Conservation (phyloP, 2,113 vertebrate species). For the Syngnathoides biaculeatus region DNA sequence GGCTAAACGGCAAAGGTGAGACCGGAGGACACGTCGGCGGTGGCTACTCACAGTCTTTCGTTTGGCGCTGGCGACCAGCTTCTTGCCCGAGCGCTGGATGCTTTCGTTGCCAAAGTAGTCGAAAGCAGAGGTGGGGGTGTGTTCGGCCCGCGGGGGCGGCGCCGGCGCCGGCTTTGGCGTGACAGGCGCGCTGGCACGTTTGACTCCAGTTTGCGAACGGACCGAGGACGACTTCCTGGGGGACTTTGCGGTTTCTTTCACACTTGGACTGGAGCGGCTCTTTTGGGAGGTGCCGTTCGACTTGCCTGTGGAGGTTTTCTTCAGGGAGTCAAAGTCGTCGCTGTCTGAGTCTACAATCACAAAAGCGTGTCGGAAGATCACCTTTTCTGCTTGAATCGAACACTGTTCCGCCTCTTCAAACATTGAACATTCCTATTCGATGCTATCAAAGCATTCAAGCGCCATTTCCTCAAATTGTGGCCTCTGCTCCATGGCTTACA, state of each 20-base stretch:
- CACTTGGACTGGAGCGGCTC: conserved; percentile 15
- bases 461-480: too few species aligned
- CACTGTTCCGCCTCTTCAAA: background rate
- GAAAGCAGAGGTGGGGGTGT: conserved; percentile 79
- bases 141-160: conserved; percentile 71
- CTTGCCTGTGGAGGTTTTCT: conserved; percentile 72
- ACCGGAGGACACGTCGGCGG: background rate
- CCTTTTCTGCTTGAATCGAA: background rate
- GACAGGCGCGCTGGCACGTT: conserved; percentile 55
- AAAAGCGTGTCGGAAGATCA: background rate
- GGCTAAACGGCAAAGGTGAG: background rate
- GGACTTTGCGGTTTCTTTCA: conserved; percentile 35
- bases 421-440: background rate
- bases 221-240: conserved; percentile 31
- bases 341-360: conserved; percentile 84
- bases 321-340: conserved; percentile 76
- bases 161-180: conserved; percentile 61
- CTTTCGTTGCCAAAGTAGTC: conserved; percentile 84
- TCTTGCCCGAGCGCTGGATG: conserved; percentile 86
- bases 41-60: conserved; percentile 83
- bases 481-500: too few species aligned
- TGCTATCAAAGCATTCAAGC: background rate
- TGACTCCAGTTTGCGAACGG: conserved; percentile 53
- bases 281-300: conserved; percentile 67
- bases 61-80: conserved; percentile 86